Evolutionary conservation across 2,888 invertebrate species (phyloP).

Genomic region (Camptogramma bilineatum): DNA sequence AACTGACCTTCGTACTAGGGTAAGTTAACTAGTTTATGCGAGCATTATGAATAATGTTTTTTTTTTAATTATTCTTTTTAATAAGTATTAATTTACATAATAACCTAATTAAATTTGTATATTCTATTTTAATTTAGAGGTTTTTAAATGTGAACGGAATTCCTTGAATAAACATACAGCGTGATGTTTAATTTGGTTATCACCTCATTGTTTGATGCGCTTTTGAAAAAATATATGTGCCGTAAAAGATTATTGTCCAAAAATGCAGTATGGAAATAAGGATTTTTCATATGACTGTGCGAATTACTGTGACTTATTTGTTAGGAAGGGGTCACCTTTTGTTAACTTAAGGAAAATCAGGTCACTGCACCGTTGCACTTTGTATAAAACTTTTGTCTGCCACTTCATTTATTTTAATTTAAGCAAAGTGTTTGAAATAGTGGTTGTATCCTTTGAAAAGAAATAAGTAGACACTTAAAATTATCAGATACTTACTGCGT

Average conservation of each 20-base stretch:
- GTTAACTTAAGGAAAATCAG: conserved; percentile 15
- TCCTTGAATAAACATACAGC: background rate
- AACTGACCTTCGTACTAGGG: no score
- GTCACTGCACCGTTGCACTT: conserved; percentile 14
- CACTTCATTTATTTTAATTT: background rate
- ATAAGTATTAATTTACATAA: background rate
- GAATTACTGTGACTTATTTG: conserved; percentile 7
- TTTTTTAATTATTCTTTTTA: background rate
- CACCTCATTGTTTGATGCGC: background rate
- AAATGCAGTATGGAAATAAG: background rate
- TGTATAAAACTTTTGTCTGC: background rate
- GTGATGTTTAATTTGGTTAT: background rate
- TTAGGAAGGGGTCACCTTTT: conserved; percentile 15
- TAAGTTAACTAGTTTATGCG: no score
- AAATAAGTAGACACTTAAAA: no score
- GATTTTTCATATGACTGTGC: background rate
- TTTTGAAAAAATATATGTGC: background rate
- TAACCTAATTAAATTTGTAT: background rate
- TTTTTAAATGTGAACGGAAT: background rate
- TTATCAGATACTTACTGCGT: no score
- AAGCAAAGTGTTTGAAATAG: background rate
- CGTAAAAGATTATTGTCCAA: background rate
- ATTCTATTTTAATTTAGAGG: background rate
- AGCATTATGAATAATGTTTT: background rate
- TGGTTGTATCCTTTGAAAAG: background rate